Conservation (phyloP, 1,140 invertebrate genomes). For the Drosophila ficusphila region DNA sequence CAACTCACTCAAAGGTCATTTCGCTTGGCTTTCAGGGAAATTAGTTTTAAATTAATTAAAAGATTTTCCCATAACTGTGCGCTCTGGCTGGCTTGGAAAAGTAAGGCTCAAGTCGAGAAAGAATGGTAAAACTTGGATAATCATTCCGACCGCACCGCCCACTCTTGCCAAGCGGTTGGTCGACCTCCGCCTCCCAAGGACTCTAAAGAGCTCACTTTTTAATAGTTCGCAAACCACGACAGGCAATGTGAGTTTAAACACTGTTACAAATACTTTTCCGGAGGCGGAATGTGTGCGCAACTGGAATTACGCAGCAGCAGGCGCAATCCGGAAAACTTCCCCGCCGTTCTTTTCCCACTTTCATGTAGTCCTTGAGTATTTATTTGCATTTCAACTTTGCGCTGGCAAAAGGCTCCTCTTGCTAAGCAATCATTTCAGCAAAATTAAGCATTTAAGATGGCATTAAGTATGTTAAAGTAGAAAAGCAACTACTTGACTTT, state of each 20-base stretch:
- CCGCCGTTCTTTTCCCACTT: slow-evolving; percentile 10
- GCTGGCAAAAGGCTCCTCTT: slow-evolving; percentile 5
- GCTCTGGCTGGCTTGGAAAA: slow-evolving; percentile 36
- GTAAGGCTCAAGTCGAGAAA: slow-evolving; percentile 19
- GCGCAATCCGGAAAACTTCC: slow-evolving; percentile 30
- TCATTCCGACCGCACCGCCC: slow-evolving; percentile 29
- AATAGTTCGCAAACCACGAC: slow-evolving; percentile 43
- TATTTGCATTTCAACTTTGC: slow-evolving; percentile 39
- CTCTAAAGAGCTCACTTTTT: slow-evolving; percentile 43
- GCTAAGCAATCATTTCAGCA: slow-evolving; percentile 20
- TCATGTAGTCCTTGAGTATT: slow-evolving; percentile 39
- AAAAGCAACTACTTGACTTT: neutral
- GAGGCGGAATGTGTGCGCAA: slow-evolving; percentile 11
- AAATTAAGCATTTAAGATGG: slow-evolving; percentile 21
- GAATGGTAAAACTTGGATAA: slow-evolving; percentile 51
- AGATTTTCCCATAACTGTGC: slow-evolving; percentile 44
- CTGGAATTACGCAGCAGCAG: slow-evolving; percentile 35
- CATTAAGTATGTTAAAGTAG: neutral
- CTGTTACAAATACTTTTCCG: slow-evolving; percentile 45
- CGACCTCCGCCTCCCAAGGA: slow-evolving; percentile 12
- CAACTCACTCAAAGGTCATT: slow-evolving; percentile 34
- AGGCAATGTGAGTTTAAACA: slow-evolving; percentile 40
- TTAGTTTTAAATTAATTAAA: slow-evolving; percentile 57
- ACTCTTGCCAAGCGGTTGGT: slow-evolving; percentile 17
- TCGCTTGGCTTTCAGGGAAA: slow-evolving; percentile 40